Base-by-base conservation (phyloP, 2,113 vertebrate species). In the Cephalopholis sonnerati region DNA sequence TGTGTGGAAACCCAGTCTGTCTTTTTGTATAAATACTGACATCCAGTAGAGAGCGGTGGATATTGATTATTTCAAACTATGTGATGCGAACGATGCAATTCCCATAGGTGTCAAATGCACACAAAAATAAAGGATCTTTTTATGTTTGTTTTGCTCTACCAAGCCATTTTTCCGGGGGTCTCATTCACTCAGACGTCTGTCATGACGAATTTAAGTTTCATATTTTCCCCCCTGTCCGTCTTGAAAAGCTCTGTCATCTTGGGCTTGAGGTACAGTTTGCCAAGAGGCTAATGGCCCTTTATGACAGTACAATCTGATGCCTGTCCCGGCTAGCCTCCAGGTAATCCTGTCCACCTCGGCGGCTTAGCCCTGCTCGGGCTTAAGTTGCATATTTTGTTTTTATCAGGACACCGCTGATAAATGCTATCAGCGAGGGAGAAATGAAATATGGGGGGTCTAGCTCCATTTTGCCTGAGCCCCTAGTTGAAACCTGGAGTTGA, bases 121-220 rank as follows among this genome's bases (percentile, higher is more conserved):
- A 44, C 51, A 36, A 74, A 79, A 81, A 71, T 39, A 61, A 75
- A 84, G 62, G 25, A 74, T 63, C 15, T 57, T 67, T 82, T 79
- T 88, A n/a, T 74, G 44, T 73, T 79, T 62, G 57, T 89, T 83
- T 82, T 75, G 32, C 36, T 70, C 76, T 36, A 63, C 46, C 79
- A 53, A 75, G 48, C 32, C 2, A 16, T 79, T 86, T 87, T 85
- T 82, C 79, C 8, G 53, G 51, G 11, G 48, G 93, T 92, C 91
- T 85, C 91, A 95, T 96, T 98, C 96, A 97, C 94, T 96, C 95
- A 96, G 91, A 93, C 93, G 95, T 99, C 98, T 99, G 96, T 99
- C 98, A 99, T 94, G 97, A 97, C 95, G 97, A 99, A 97, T 98
- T 98, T 96, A 97, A 97, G 96, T 96, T 97, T 96, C 97, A 97